phyloP scores from a whole-genome alignment of 2,797 vertebrate genomes.

The Lacerta viridis region DNA sequence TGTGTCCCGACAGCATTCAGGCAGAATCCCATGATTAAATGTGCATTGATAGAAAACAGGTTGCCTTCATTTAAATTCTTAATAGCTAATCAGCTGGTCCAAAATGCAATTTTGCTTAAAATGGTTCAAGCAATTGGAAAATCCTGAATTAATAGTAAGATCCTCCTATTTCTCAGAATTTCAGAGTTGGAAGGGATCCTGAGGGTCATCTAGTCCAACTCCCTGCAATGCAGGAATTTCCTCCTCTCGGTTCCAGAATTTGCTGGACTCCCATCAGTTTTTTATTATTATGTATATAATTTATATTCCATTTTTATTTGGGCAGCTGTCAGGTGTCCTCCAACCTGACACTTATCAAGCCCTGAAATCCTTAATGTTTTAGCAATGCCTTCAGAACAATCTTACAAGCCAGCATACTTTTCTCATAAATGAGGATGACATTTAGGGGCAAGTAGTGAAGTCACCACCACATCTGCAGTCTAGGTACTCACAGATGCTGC shows the following conservation, averaged over 20 bases:
- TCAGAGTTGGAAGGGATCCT: no score
- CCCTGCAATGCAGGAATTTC: no score
- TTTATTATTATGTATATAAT: neutral
- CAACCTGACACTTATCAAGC: neutral
- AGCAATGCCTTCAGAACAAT: neutral
- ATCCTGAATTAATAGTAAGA: neutral
- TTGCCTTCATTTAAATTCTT: neutral
- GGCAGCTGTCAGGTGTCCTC: no score
- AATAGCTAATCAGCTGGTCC: rapidly evolving
- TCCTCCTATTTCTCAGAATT: neutral
- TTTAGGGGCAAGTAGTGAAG: neutral
- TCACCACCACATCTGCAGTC: no score
- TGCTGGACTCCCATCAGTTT: no score
- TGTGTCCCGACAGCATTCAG: neutral
- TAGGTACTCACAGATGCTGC: no score
- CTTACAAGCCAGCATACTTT: neutral
- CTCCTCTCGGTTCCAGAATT: neutral
- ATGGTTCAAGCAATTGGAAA: neutral
- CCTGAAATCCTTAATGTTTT: neutral
- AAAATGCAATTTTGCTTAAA: neutral
- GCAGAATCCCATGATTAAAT: constrained; percentile 2
- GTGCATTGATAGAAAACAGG: neutral
- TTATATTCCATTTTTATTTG: neutral
- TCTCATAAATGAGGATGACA: neutral
- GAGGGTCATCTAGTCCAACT: no score